Conservation (phyloP, 2,797 vertebrate species). For the Poecilia picta region DNA sequence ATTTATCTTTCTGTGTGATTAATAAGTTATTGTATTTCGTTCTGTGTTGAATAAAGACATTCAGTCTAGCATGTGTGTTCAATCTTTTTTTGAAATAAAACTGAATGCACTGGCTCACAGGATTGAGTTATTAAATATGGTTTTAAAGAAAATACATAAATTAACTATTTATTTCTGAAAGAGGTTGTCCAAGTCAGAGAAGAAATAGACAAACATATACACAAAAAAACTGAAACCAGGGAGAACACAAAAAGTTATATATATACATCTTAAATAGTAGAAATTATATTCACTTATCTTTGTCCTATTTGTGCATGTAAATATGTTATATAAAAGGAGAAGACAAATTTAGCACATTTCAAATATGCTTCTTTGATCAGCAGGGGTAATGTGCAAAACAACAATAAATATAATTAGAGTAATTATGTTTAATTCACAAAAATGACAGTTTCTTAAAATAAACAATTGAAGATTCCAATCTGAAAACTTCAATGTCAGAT, state of each 20-base stretch:
- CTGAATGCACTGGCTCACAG: slow-evolving; percentile 4
- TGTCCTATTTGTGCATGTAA: not conserved
- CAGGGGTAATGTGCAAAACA: slow-evolving; percentile 29
- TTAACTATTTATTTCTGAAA: not conserved
- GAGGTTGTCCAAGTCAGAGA: not conserved
- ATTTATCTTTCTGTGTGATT: not conserved
- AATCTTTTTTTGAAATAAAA: not conserved
- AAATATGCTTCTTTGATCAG: not conserved
- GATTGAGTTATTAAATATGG: slow-evolving; percentile 9
- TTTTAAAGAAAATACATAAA: not conserved
- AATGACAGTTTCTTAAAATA: slow-evolving; percentile 13
- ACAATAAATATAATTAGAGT: slow-evolving; percentile 34
- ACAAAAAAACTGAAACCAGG: slow-evolving; percentile 43
- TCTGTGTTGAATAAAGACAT: slow-evolving; percentile 11
- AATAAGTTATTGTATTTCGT: slow-evolving; percentile 4
- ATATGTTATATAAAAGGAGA: not conserved
- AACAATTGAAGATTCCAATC: not conserved
- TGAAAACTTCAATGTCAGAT: not conserved
- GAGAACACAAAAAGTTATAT: slow-evolving; percentile 20
- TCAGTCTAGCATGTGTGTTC: slow-evolving; percentile 4
- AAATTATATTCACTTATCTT: not conserved
- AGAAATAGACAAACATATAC: not conserved
- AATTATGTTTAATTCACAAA: slow-evolving; percentile 23
- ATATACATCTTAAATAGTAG: slow-evolving; percentile 13
- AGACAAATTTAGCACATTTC: not conserved